Conservation (phyloP, 1,140 invertebrate species). For the Lordiphosa collinella region DNA sequence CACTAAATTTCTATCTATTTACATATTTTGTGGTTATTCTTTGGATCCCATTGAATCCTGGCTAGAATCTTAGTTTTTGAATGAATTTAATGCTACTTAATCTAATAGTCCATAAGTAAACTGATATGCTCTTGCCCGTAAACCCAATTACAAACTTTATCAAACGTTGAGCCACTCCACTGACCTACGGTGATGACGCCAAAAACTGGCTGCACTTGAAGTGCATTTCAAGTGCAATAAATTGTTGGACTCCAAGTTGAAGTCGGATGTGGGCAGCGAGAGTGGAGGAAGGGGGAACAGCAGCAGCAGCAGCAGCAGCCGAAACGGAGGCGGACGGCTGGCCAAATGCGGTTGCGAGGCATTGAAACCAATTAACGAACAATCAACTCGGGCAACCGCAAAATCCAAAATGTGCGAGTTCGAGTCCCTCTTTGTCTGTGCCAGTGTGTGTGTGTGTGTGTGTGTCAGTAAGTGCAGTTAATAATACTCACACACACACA, state of each 20-base stretch:
- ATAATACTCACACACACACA: constrained; percentile 6
- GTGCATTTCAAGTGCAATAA: constrained; percentile 44
- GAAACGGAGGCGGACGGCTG: constrained; percentile 28
- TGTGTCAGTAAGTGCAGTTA: constrained; percentile 1
- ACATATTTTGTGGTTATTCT: too few species aligned
- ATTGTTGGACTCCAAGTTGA: neutral
- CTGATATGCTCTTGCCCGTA: too few species aligned
- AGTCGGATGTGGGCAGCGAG: neutral
- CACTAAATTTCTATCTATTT: too few species aligned
- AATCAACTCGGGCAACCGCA: constrained; percentile 70
- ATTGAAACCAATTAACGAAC: constrained; percentile 73
- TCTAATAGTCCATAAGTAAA: too few species aligned
- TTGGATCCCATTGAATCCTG: too few species aligned
- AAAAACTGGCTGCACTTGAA: constrained; percentile 27
- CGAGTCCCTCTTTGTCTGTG: constrained; percentile 15
- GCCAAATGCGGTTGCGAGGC: constrained; percentile 59
- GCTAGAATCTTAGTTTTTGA: too few species aligned
- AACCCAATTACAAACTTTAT: too few species aligned
- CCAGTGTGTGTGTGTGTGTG: constrained; percentile 22
- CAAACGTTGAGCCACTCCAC: too few species aligned
- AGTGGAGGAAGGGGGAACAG: neutral
- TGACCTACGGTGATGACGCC: too few species aligned
- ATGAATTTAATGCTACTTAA: too few species aligned
- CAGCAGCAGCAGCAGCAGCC: constrained; percentile 19
- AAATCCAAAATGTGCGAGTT: constrained; percentile 59